Percentiles rank a stretch among this genome's conserved stretches.
These are phyloP conservation scores for Myrmecobius fasciatus DNA, from an alignment of 2,113 vertebrate genomes.

Conservation along the genomic window DNA sequence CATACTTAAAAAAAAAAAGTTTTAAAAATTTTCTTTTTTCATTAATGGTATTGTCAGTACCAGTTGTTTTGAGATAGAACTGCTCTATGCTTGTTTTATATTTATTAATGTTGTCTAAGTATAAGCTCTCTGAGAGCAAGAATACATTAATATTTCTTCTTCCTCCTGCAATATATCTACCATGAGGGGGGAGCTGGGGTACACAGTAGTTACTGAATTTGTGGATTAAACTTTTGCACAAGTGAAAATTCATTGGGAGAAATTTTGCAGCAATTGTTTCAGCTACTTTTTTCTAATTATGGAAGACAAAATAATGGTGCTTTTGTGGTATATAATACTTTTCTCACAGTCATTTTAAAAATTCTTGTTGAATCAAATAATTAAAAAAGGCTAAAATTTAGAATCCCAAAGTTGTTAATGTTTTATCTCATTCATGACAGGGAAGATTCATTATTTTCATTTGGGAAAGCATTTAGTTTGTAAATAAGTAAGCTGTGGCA, in stretches of 20 bases:
- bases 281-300: constrained; percentile 38
- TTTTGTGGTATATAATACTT: constrained; percentile 21
- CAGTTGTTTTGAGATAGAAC: neutral
- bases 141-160: constrained; percentile 11
- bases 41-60: neutral
- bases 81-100: neutral
- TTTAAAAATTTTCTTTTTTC: neutral
- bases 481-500: neutral
- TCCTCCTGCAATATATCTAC: neutral
- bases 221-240: neutral
- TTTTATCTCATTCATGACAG: constrained; percentile 42
- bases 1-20: no score
- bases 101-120: constrained; percentile 31
- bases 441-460: constrained; percentile 37
- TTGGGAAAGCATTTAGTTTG: constrained; percentile 32
- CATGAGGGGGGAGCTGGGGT: neutral
- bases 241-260: constrained; percentile 45
- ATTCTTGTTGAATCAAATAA: constrained; percentile 46
- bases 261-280: constrained; percentile 36
- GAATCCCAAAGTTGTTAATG: constrained; percentile 25
- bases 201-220: constrained; percentile 1
- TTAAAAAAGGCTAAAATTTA: constrained; percentile 51
- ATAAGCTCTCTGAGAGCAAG: constrained; percentile 47
- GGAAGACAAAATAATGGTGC: neutral
- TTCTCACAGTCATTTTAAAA: constrained; percentile 39